These are phyloP conservation scores for Cassiopea andromeda DNA, from an alignment of 30 jellyfish, hydroid and myxozoan species.

Conservation along the genomic window DNA sequence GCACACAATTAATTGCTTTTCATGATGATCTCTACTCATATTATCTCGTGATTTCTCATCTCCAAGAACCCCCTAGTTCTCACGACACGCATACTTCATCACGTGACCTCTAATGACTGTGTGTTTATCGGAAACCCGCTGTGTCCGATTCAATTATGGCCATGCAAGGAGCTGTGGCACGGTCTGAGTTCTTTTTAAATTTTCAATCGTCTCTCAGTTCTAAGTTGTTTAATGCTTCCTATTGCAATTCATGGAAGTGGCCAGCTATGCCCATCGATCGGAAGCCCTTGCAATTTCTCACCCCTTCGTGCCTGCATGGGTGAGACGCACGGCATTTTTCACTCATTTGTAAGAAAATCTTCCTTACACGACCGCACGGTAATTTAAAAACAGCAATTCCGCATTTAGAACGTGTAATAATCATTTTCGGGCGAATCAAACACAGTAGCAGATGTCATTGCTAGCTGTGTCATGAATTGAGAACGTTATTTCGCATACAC, in stretches of 20 bases:
- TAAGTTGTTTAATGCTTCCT: background rate
- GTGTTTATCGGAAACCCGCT: background rate
- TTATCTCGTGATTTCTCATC: background rate
- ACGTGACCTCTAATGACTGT: background rate
- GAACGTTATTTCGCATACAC: slow-evolving; percentile 4
- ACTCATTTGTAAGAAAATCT: slow-evolving; percentile 1
- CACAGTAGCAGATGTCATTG: background rate
- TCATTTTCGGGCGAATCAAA: slow-evolving; percentile 13
- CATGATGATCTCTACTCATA: background rate
- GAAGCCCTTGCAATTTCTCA: background rate
- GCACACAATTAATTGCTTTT: background rate
- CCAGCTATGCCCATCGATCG: background rate
- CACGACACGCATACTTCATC: background rate
- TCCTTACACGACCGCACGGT: slow-evolving; percentile 14
- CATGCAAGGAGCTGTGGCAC: background rate
- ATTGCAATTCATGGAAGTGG: background rate
- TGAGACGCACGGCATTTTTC: background rate
- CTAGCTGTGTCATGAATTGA: background rate
- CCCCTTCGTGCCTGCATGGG: background rate
- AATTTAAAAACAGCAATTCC: background rate
- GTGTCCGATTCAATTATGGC: background rate
- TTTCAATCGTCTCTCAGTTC: background rate
- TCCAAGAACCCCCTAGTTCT: background rate
- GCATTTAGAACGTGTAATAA: background rate
- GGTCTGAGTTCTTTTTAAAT: background rate